Conservation (phyloP, 2,888 invertebrate genomes). For the Parnassius apollo region DNA sequence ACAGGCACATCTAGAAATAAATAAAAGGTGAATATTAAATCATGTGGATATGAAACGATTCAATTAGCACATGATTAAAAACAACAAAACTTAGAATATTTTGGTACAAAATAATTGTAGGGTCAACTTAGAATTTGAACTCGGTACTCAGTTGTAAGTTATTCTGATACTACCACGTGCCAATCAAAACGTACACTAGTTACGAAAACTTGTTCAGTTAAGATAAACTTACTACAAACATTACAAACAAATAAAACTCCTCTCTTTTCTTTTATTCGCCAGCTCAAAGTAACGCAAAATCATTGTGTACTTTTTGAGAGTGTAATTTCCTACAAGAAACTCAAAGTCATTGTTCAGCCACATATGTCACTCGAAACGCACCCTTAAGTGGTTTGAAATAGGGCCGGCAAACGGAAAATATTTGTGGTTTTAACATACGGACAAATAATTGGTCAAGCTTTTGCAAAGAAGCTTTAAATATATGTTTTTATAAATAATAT, state of each 20-base stretch:
- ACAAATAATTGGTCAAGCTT: conserved; percentile 32
- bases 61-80: too few relatives aligned
- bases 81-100: too few relatives aligned
- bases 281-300: conserved; percentile 61
- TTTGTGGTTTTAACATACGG: conserved; percentile 48
- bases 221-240: conserved; percentile 1
- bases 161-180: too few relatives aligned
- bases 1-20: too few relatives aligned
- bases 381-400: conserved; percentile 57
- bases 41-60: too few relatives aligned
- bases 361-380: conserved; percentile 67
- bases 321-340: conserved; percentile 69
- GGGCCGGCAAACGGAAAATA: conserved; percentile 47
- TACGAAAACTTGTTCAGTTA: too few relatives aligned
- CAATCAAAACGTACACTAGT: too few relatives aligned
- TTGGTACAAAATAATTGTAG: too few relatives aligned
- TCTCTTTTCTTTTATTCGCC: conserved; percentile 34
- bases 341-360: conserved; percentile 66
- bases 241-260: conserved; percentile 31
- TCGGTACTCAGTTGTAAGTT: too few relatives aligned
- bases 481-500: not conserved
- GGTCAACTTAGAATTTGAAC: too few relatives aligned
- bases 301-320: conserved; percentile 65
- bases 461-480: not conserved
- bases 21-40: too few relatives aligned